Evolutionary conservation across 2,888 invertebrate genomes (phyloP).

Genomic region (Polymixis flavicincta): DNA sequence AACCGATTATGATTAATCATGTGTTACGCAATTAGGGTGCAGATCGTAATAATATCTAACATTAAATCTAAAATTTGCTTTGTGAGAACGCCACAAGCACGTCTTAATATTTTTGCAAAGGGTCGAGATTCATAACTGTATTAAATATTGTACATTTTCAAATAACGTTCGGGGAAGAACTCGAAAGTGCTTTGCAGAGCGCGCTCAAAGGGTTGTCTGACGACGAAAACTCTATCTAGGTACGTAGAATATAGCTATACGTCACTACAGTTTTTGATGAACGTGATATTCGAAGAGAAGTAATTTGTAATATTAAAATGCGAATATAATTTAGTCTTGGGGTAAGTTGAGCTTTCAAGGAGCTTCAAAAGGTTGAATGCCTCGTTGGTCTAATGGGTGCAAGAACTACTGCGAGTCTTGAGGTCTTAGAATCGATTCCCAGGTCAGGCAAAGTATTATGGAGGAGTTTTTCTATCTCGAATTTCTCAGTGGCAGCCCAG

Average conservation of each 20-base stretch:
- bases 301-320: constrained; percentile 6
- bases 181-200: constrained; percentile 37
- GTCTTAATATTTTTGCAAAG: constrained; percentile 22
- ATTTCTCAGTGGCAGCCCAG: too few relatives aligned
- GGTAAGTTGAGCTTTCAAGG: neutral
- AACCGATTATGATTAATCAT: too few relatives aligned
- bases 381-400: too few relatives aligned
- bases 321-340: neutral
- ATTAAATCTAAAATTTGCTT: constrained; percentile 3
- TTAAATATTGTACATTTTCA: constrained; percentile 45
- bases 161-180: constrained; percentile 28
- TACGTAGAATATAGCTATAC: neutral
- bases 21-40: too few relatives aligned
- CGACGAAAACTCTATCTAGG: neutral
- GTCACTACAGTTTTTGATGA: constrained; percentile 9
- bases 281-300: neutral
- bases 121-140: constrained; percentile 34
- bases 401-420: too few relatives aligned
- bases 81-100: constrained; percentile 10
- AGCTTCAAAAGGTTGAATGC: too few relatives aligned
- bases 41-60: neutral
- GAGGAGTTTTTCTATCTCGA: too few relatives aligned
- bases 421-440: too few relatives aligned
- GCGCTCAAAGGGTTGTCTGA: constrained; percentile 39
- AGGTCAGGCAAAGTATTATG: too few relatives aligned